Evolutionary conservation across 2,113 vertebrate genomes (phyloP).

Genomic region (Lepus timidus): DNA sequence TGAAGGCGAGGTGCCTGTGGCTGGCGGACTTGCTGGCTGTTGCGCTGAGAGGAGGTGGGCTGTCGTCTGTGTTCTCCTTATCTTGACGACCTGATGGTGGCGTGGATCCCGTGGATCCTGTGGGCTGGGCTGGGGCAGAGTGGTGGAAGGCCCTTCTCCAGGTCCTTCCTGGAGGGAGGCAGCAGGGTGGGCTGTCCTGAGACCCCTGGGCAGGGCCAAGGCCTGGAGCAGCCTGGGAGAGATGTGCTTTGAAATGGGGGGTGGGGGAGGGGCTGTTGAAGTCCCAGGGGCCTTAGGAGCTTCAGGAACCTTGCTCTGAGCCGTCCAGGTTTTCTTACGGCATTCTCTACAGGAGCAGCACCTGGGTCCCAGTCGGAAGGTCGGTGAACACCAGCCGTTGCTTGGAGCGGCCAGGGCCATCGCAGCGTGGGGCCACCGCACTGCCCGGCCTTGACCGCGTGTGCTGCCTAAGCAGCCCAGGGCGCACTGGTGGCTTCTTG

Average conservation of each 20-base stretch:
- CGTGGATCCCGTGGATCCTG: background rate
- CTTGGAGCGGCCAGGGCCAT: background rate
- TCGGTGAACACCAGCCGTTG: background rate
- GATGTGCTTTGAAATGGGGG: background rate
- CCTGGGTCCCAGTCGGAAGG: background rate
- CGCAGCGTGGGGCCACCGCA: fast-evolving
- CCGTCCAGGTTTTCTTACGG: background rate
- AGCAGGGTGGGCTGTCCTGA: background rate
- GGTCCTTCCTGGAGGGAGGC: background rate
- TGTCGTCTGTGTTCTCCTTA: constrained; percentile 32
- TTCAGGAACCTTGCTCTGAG: background rate
- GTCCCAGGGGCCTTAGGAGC: too few species aligned
- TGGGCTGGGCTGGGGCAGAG: background rate
- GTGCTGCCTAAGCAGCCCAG: background rate
- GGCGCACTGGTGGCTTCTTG: background rate
- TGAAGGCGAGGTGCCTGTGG: background rate
- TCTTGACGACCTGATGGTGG: background rate
- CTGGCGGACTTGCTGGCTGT: background rate
- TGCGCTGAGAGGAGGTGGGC: background rate
- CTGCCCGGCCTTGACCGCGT: background rate
- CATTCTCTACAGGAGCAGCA: background rate
- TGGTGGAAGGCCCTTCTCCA: background rate
- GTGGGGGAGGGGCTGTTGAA: too few species aligned
- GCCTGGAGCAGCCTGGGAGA: background rate
- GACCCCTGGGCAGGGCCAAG: background rate